These are phyloP conservation scores for Sarcophaga carnaria DNA, from an alignment of 2,888 invertebrate species.

Conservation along the genomic window DNA sequence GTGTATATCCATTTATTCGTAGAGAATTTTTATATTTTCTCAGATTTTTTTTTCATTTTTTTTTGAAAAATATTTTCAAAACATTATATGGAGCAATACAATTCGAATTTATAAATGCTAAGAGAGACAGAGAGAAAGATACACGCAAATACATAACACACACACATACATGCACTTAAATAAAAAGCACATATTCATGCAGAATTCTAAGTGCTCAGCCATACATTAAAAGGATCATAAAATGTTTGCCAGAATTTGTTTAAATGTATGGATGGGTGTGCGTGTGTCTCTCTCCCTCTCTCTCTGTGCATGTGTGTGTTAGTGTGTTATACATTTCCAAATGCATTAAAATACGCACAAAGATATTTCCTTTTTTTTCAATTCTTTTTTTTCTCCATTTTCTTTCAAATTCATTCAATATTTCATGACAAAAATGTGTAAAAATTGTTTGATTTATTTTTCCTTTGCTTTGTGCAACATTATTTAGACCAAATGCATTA, in stretches of 20 bases:
- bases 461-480: background rate
- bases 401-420: background rate
- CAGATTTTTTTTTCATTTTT: too few species aligned
- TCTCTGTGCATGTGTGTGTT: background rate
- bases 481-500: too few species aligned
- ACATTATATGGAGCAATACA: background rate
- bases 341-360: background rate
- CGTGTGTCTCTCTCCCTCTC: too few species aligned
- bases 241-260: background rate
- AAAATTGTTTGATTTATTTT: background rate
- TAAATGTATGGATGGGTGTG: background rate
- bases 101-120: background rate
- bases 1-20: background rate
- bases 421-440: background rate
- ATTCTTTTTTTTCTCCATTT: background rate
- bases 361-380: background rate
- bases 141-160: background rate
- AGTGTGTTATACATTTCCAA: background rate
- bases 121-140: background rate
- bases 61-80: background rate
- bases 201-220: background rate
- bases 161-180: background rate
- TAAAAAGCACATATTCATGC: too few species aligned
- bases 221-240: background rate
- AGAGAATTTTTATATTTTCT: too few species aligned